Evolutionary conservation across 2,888 invertebrate species (phyloP).

Genomic region (Eubasilissa splendida): DNA sequence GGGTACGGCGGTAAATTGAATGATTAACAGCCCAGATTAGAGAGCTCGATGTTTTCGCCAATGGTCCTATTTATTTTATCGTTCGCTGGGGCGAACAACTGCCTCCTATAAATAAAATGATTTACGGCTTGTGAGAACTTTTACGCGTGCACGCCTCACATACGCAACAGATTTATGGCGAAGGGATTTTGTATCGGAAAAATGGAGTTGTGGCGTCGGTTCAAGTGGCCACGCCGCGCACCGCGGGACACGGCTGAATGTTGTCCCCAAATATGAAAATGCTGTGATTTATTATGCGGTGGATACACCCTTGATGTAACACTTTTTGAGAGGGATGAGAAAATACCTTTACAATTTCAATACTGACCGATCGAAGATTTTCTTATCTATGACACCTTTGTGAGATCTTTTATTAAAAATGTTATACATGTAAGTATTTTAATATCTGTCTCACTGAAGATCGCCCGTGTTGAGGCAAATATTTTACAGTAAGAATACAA

Average conservation of each 20-base stretch:
- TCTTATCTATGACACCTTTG: no score
- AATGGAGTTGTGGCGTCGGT: neutral
- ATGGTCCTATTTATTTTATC: constrained; percentile 42
- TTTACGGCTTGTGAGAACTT: constrained; percentile 35
- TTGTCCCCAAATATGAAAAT: constrained; percentile 17
- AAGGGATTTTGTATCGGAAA: constrained; percentile 24
- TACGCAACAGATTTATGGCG: constrained; percentile 27
- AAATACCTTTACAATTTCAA: no score
- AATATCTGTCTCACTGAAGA: no score
- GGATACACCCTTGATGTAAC: neutral
- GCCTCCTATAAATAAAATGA: constrained; percentile 30
- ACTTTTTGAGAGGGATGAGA: no score
- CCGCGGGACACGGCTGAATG: neutral
- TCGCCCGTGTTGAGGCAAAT: no score
- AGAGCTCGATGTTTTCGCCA: constrained; percentile 27
- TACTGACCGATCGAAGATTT: no score
- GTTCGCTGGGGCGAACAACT: constrained; percentile 21
- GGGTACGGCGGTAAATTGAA: constrained; percentile 20
- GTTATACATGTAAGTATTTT: no score
- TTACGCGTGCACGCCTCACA: constrained; percentile 36
- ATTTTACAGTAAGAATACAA: no score
- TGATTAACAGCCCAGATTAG: constrained; percentile 32
- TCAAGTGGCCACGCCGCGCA: neutral
- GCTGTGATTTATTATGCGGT: constrained; percentile 21
- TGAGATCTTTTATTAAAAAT: no score